A percentile compares a stretch with the other conserved stretches of the same genome.
These are phyloP conservation scores for Lutraria rhynchaena DNA, from an alignment of 1,140 invertebrate genomes.

Conservation along the genomic window DNA sequence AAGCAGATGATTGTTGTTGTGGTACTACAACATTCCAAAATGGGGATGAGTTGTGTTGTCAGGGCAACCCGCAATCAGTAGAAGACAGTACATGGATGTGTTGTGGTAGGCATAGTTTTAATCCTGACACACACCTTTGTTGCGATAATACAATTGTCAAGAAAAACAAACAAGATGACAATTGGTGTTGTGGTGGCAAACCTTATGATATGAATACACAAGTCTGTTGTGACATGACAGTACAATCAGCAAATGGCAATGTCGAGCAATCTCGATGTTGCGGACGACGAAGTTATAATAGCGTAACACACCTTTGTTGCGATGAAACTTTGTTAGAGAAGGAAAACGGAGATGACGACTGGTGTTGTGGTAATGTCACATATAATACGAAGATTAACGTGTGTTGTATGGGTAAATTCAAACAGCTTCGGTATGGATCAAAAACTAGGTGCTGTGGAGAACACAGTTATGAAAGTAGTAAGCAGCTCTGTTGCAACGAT, in stretches of 20 bases:
- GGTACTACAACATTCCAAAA: slow-evolving; percentile 22
- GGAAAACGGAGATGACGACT: slow-evolving; percentile 10
- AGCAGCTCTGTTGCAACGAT: slow-evolving; percentile 22
- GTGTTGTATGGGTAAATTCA: slow-evolving; percentile 26
- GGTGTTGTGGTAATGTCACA: slow-evolving; percentile 49
- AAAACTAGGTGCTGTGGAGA: slow-evolving; percentile 18
- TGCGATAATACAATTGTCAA: slow-evolving; percentile 2
- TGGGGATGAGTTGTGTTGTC: slow-evolving; percentile 12
- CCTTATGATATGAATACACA: not conserved
- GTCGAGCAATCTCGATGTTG: slow-evolving; percentile 3
- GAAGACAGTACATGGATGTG: not conserved
- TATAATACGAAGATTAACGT: slow-evolving; percentile 19
- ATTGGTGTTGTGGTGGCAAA: slow-evolving; percentile 31
- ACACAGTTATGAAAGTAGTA: slow-evolving; percentile 11
- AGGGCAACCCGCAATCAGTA: not conserved
- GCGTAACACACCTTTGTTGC: slow-evolving; percentile 11
- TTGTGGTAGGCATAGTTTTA: slow-evolving; percentile 13
- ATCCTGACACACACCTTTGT: slow-evolving; percentile 7
- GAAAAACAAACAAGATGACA: slow-evolving; percentile 9
- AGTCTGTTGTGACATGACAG: slow-evolving; percentile 18
- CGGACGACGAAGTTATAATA: slow-evolving; percentile 21
- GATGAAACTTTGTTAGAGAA: slow-evolving; percentile 1
- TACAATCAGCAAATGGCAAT: not conserved
- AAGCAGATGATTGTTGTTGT: slow-evolving; percentile 37
- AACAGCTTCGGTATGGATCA: slow-evolving; percentile 19